A percentile compares a stretch with the other conserved stretches of the same genome.
phyloP scores from a whole-genome alignment of 2,113 vertebrate species.

The Pollachius pollachius region DNA sequence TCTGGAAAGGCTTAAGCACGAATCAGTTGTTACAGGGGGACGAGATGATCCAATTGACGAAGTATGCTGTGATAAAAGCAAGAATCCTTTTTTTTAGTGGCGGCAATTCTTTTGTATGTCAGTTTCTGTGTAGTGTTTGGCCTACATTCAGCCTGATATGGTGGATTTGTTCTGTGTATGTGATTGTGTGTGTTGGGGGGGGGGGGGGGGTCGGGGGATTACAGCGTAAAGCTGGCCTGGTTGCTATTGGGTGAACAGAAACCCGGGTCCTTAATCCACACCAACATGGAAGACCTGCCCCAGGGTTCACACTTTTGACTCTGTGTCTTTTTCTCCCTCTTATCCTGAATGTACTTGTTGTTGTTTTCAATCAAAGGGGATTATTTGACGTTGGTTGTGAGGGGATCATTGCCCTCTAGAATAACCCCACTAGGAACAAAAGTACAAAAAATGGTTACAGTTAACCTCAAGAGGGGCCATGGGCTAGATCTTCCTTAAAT shows the following conservation, averaged over 20 bases:
- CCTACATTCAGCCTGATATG: too few relatives aligned
- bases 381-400: too few relatives aligned
- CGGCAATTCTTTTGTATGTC: too few relatives aligned
- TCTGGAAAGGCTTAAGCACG: slow-evolving; percentile 55
- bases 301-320: slow-evolving; percentile 38
- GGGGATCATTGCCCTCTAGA: not conserved
- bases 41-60: slow-evolving; percentile 67
- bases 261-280: slow-evolving; percentile 71
- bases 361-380: not conserved
- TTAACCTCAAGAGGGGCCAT: slow-evolving; percentile 31
- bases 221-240: slow-evolving; percentile 66
- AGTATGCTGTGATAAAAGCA: slow-evolving; percentile 63
- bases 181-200: not conserved
- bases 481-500: slow-evolving; percentile 55
- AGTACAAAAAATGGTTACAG: not conserved
- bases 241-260: slow-evolving; percentile 66
- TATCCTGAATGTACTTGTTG: not conserved
- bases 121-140: too few relatives aligned
- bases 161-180: slow-evolving; percentile 62
- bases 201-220: slow-evolving; percentile 41
- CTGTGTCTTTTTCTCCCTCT: slow-evolving; percentile 18
- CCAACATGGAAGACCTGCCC: slow-evolving; percentile 59
- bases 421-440: not conserved
- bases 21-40: slow-evolving; percentile 53
- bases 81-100: slow-evolving; percentile 13